Percentiles rank a stretch among this genome's conserved stretches.
phyloP scores from a whole-genome alignment of 2,888 invertebrate species.

The Patella caerulea region DNA sequence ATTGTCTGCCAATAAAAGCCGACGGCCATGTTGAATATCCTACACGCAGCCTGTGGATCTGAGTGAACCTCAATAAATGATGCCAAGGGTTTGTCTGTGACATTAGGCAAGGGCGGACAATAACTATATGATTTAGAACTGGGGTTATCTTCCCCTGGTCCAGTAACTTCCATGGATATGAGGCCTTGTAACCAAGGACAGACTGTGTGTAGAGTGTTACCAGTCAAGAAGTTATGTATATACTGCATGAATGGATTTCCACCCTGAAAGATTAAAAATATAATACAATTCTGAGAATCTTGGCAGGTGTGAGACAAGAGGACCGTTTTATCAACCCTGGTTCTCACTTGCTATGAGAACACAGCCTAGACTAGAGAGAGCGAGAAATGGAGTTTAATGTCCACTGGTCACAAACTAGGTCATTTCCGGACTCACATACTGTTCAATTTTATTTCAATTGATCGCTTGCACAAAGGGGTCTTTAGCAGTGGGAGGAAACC shows the following conservation, averaged over 20 bases:
- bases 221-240: constrained; percentile 59
- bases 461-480: too few species aligned
- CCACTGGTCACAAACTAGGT: too few species aligned
- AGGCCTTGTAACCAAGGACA: constrained; percentile 62
- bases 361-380: too few species aligned
- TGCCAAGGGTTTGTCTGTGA: constrained; percentile 63
- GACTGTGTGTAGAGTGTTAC: constrained; percentile 60
- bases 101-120: constrained; percentile 60
- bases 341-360: too few species aligned
- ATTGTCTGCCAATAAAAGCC: constrained; percentile 69
- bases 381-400: too few species aligned
- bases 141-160: constrained; percentile 26
- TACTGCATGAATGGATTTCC: constrained; percentile 29
- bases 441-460: too few species aligned
- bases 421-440: too few species aligned
- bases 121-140: constrained; percentile 45
- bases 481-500: too few species aligned
- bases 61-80: constrained; percentile 61
- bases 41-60: constrained; percentile 54
- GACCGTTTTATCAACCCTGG: too few species aligned
- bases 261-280: constrained; percentile 8
- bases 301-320: too few species aligned
- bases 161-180: constrained; percentile 54
- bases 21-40: constrained; percentile 58
- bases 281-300: background rate